Conservation (phyloP, 2,888 invertebrate genomes). For the Drosophila ezoana region DNA sequence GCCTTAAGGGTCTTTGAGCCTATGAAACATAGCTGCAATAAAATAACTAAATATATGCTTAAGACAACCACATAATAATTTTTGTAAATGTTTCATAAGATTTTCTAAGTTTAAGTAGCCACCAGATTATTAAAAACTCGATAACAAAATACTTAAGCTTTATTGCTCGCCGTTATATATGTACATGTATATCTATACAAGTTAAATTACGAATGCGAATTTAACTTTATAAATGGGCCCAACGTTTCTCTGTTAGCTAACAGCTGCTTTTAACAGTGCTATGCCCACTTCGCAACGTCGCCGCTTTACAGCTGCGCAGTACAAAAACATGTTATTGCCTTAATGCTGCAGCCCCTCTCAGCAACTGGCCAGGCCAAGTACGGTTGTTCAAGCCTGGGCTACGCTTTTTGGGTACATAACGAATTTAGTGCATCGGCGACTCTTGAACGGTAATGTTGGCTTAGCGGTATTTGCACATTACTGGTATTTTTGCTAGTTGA, state of each 20-base stretch:
- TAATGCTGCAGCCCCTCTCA: conserved; percentile 26
- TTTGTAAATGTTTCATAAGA: too few species aligned
- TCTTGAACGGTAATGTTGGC: conserved; percentile 84
- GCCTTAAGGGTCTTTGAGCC: too few species aligned
- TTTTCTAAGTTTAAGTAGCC: too few species aligned
- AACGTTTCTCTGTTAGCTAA: conserved; percentile 34
- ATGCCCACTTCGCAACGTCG: conserved; percentile 7
- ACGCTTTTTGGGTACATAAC: conserved; percentile 73
- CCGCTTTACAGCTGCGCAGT: conserved; percentile 68
- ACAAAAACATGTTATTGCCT: conserved; percentile 44
- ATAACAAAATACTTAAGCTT: too few species aligned
- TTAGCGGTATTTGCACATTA: conserved; percentile 61
- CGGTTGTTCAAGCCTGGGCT: conserved; percentile 49
- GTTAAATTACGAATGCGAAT: too few species aligned
- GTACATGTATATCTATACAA: too few species aligned
- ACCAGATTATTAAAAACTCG: too few species aligned
- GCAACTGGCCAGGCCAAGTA: conserved; percentile 27
- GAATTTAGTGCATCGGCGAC: conserved; percentile 84
- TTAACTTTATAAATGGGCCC: too few species aligned
- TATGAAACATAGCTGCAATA: too few species aligned
- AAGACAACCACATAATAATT: too few species aligned
- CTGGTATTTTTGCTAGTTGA: conserved; percentile 26
- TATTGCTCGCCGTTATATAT: too few species aligned
- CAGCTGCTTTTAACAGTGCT: conserved; percentile 22
- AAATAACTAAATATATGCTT: too few species aligned